Evolutionary conservation across 2,888 invertebrate species (phyloP).

Genomic region (Mythimna pallens): DNA sequence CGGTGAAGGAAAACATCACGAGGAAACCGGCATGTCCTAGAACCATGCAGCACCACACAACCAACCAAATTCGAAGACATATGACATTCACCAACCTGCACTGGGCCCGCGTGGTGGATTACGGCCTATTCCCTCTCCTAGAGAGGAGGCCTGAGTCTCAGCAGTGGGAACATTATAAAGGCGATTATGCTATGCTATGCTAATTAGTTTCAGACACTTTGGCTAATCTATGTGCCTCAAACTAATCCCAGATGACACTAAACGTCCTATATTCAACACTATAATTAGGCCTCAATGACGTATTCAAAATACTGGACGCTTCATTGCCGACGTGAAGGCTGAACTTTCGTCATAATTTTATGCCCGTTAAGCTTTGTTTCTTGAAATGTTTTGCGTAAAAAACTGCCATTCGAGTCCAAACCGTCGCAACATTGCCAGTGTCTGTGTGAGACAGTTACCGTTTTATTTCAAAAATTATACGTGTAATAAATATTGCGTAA

Average conservation of each 20-base stretch:
- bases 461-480: slow-evolving; percentile 34
- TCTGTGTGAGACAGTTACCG: slow-evolving; percentile 42
- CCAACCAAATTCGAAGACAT: too few relatives aligned
- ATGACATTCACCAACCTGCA: too few relatives aligned
- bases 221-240: too few relatives aligned
- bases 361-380: slow-evolving; percentile 60
- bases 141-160: too few relatives aligned
- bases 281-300: slow-evolving; percentile 35
- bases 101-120: too few relatives aligned
- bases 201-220: too few relatives aligned
- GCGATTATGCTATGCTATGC: too few relatives aligned
- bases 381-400: slow-evolving; percentile 57
- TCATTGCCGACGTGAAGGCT: slow-evolving; percentile 54
- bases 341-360: slow-evolving; percentile 61
- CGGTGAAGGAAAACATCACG: too few relatives aligned
- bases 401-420: slow-evolving; percentile 66
- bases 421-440: slow-evolving; percentile 56
- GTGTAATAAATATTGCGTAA: slow-evolving; percentile 50
- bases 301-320: slow-evolving; percentile 55
- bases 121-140: too few relatives aligned
- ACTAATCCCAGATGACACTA: slow-evolving; percentile 13
- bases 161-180: too few relatives aligned
- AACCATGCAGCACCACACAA: too few relatives aligned
- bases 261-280: slow-evolving; percentile 20
- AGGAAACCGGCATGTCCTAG: too few relatives aligned